Percentiles rank a stretch among this genome's conserved stretches.
These are phyloP conservation scores for Sebastes oblongus DNA, from an alignment of 2,797 vertebrate species.

Conservation along the genomic window DNA sequence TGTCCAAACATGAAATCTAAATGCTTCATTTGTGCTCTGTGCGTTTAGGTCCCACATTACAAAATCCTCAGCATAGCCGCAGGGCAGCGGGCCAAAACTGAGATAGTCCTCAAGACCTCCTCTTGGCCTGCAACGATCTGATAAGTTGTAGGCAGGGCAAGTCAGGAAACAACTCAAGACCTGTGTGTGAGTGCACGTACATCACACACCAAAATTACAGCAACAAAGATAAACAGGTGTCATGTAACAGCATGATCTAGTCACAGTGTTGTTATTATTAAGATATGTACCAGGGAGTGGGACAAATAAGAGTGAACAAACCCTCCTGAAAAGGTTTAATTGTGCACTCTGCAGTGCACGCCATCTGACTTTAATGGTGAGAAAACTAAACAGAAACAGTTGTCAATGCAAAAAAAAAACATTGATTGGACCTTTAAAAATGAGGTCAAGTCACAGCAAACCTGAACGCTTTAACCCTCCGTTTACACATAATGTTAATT, in stretches of 20 bases:
- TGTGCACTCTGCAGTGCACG: not conserved
- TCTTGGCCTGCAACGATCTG: slow-evolving; percentile 17
- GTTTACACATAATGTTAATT: not conserved
- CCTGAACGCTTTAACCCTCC: not conserved
- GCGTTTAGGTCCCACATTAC: slow-evolving; percentile 13
- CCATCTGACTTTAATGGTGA: not conserved
- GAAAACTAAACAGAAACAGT: not conserved
- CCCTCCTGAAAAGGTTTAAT: not conserved
- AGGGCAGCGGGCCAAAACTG: not conserved
- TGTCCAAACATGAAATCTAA: slow-evolving; percentile 46
- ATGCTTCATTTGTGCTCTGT: slow-evolving; percentile 24
- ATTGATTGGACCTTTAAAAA: slow-evolving; percentile 21
- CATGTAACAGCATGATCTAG: not conserved
- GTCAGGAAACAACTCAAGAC: slow-evolving; percentile 15
- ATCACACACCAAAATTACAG: slow-evolving; percentile 8
- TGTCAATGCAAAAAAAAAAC: not conserved
- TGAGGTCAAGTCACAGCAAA: slow-evolving; percentile 11
- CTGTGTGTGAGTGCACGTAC: slow-evolving; percentile 4
- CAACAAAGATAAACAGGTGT: slow-evolving; percentile 38
- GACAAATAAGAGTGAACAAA: not conserved
- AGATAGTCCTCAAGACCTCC: not conserved
- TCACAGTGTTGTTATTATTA: slow-evolving; percentile 12
- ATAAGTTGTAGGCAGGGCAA: not conserved
- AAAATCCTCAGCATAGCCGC: slow-evolving; percentile 22
- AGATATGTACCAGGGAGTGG: not conserved